Percentiles rank a stretch among this genome's conserved stretches.
These are phyloP conservation scores for Limnephilus marmoratus DNA, from an alignment of 2,888 invertebrate genomes.

Conservation along the genomic window DNA sequence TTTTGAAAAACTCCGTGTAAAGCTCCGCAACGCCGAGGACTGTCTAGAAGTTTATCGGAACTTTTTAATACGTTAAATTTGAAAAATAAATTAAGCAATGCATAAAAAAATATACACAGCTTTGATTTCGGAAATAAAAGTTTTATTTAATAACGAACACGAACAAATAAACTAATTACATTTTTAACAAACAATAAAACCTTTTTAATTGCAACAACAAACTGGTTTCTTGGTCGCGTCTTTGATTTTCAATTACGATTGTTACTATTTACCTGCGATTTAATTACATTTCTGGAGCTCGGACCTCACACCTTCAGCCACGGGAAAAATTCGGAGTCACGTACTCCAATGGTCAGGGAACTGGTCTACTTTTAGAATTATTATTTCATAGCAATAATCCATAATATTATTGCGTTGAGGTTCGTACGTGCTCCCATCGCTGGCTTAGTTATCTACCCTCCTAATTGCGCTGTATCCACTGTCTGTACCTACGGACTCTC, in stretches of 20 bases:
- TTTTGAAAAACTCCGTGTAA: no score
- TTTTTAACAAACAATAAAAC: not conserved
- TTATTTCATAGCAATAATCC: conserved; percentile 42
- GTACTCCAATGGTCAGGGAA: not conserved
- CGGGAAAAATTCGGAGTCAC: not conserved
- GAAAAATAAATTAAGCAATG: no score
- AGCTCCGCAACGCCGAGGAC: no score
- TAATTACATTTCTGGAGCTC: not conserved
- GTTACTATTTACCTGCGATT: not conserved
- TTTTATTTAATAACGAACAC: not conserved
- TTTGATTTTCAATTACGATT: not conserved
- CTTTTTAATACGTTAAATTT: no score
- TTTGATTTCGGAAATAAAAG: no score
- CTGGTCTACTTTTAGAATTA: conserved; percentile 32
- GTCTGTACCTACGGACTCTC: not conserved
- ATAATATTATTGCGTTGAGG: not conserved
- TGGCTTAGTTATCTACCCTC: not conserved
- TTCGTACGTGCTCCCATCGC: not conserved
- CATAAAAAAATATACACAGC: no score
- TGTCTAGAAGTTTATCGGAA: no score
- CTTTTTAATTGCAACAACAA: not conserved
- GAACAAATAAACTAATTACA: not conserved
- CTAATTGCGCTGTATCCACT: not conserved
- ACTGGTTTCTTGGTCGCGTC: not conserved
- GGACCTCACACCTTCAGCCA: conserved; percentile 28